phyloP scores from a whole-genome alignment of 2,888 invertebrate genomes.

The Agapostemon virescens region DNA sequence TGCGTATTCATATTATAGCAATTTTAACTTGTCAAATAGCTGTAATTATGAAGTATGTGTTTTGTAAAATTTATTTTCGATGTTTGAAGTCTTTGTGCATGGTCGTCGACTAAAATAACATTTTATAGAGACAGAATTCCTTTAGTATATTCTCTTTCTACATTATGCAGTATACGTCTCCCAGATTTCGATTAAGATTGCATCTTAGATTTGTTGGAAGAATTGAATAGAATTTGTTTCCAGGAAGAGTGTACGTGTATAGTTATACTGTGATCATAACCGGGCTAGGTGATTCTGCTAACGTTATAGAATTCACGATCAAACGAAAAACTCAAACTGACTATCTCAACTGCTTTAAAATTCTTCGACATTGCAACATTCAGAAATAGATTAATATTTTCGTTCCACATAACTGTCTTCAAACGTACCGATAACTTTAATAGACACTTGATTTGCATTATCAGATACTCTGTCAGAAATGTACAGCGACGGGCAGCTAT shows the following conservation, averaged over 20 bases:
- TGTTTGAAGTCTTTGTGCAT: neutral
- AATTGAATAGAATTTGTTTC: slow-evolving; percentile 5
- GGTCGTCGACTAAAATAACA: neutral
- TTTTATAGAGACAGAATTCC: neutral
- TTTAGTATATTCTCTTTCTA: neutral
- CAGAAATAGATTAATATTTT: no score
- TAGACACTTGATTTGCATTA: no score
- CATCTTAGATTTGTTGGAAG: slow-evolving; percentile 5
- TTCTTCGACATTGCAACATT: no score
- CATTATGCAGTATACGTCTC: slow-evolving; percentile 5
- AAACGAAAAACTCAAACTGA: neutral
- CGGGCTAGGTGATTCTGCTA: neutral
- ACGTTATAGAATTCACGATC: no score
- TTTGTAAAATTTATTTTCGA: neutral
- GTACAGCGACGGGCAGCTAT: no score
- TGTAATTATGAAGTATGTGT: neutral
- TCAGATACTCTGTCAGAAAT: no score
- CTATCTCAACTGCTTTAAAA: neutral
- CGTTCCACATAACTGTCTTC: no score
- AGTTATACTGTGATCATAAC: neutral
- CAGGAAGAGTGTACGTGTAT: neutral
- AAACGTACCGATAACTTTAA: no score
- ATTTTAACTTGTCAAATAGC: neutral
- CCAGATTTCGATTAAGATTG: slow-evolving; percentile 5
- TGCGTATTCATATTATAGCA: neutral